phyloP scores from a whole-genome alignment of 2,113 vertebrate species.

The Eudyptes chrysolophus region DNA sequence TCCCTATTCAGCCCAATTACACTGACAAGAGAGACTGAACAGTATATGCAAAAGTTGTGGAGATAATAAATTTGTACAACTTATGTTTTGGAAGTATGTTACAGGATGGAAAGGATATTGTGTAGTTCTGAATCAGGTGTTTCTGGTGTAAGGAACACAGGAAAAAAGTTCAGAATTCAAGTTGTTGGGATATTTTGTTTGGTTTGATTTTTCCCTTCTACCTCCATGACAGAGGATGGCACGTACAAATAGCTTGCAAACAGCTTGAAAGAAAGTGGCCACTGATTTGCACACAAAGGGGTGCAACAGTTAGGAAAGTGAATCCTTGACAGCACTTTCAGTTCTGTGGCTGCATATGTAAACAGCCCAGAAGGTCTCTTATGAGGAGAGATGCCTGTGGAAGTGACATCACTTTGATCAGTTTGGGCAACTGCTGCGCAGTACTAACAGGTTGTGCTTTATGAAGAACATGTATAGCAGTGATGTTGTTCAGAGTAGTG shows the following conservation, averaged over 20 bases:
- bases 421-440: background rate
- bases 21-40: background rate
- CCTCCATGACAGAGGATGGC: background rate
- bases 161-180: background rate
- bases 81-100: background rate
- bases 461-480: background rate
- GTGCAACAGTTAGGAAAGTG: background rate
- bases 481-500: background rate
- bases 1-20: background rate
- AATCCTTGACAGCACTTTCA: background rate
- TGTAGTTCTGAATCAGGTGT: background rate
- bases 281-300: background rate
- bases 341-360: background rate
- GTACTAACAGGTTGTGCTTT: background rate
- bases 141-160: background rate
- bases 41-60: background rate
- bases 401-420: background rate
- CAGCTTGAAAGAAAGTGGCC: background rate
- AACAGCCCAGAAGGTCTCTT: background rate
- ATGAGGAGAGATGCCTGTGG: background rate
- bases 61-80: background rate
- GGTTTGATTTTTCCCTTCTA: background rate
- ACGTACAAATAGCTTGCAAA: background rate
- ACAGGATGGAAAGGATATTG: background rate
- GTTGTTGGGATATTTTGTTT: background rate